phyloP scores from a whole-genome alignment of 2,113 vertebrate species.

The Entomyzon cyanotis region DNA sequence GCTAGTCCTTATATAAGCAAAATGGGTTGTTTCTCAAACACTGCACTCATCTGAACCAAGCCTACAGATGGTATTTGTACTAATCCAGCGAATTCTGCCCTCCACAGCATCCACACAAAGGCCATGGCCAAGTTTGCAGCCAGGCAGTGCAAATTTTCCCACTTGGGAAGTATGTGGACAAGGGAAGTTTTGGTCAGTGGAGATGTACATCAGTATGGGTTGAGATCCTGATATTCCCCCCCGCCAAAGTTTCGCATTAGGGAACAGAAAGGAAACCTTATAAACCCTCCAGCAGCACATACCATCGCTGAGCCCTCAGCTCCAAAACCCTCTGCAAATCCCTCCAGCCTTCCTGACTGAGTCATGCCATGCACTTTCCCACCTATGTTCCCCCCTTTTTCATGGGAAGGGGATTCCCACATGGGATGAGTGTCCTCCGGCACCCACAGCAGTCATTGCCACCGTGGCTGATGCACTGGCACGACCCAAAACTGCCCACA shows the following conservation, averaged over 20 bases:
- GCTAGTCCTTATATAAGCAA: conserved; percentile 16
- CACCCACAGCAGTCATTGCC: background rate
- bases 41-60: background rate
- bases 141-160: background rate
- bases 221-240: background rate
- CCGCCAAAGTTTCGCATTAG: background rate
- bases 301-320: background rate
- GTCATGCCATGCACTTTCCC: background rate
- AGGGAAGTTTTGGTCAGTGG: background rate
- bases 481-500: background rate
- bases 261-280: background rate
- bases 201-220: background rate
- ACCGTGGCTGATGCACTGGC: background rate
- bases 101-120: background rate
- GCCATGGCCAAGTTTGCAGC: background rate
- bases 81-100: conserved; percentile 7
- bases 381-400: background rate
- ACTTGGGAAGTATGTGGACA: background rate
- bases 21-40: conserved; percentile 53
- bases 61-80: background rate
- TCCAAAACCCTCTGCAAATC: background rate
- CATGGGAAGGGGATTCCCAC: background rate
- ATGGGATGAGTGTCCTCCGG: background rate
- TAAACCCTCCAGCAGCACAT: background rate
- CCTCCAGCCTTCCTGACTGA: background rate